Evolutionary conservation across 2,113 vertebrate genomes (phyloP).

Genomic region (Lamprotornis superbus): DNA sequence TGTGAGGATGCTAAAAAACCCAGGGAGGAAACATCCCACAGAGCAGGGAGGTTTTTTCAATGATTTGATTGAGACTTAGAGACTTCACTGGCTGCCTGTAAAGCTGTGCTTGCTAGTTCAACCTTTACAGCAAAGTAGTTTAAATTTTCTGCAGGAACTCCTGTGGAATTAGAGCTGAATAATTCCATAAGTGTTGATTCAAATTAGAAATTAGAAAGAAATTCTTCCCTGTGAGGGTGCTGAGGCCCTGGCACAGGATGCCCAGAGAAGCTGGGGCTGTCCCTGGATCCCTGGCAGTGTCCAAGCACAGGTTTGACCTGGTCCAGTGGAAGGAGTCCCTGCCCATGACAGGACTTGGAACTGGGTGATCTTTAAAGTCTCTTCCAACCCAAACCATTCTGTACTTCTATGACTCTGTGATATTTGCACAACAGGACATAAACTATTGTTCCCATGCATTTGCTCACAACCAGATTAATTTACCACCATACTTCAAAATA

Average conservation of each 20-base stretch:
- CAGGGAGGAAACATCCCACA: neutral
- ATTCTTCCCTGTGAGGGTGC: neutral
- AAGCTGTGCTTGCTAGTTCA: neutral
- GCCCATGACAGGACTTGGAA: neutral
- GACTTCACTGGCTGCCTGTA: neutral
- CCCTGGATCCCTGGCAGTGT: neutral
- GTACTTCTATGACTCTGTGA: neutral
- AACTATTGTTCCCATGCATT: neutral
- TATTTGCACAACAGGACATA: neutral
- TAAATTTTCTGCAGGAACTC: neutral
- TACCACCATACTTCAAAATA: neutral
- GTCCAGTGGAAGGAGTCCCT: neutral
- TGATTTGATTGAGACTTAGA: neutral
- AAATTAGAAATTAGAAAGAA: neutral
- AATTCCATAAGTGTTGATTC: neutral
- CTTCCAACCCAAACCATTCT: neutral
- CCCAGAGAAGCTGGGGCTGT: neutral
- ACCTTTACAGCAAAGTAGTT: neutral
- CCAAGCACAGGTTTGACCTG: neutral
- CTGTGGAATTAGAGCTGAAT: neutral
- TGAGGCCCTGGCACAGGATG: neutral
- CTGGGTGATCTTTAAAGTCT: neutral
- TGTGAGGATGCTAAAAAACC: neutral
- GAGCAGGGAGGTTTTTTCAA: neutral
- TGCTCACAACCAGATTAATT: neutral